Evolutionary conservation across 2,113 vertebrate species (phyloP).

Genomic region (Apeltes quadracus): DNA sequence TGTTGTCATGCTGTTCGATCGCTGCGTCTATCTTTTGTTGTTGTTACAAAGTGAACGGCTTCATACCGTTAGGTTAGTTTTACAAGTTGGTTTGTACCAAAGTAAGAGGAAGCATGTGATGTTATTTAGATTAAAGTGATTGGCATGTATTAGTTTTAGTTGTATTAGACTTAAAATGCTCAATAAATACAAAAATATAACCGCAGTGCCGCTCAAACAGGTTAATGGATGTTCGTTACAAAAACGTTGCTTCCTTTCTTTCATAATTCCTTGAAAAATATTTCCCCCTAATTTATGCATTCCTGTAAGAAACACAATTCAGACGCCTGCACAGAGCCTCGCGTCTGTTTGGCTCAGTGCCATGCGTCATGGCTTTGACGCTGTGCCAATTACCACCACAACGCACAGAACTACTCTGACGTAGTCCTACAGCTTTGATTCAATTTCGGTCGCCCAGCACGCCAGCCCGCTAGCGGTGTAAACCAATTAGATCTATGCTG

Average conservation of each 20-base stretch:
- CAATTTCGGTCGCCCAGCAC: constrained; percentile 67
- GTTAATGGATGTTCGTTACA: background rate
- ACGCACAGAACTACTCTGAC: constrained; percentile 41
- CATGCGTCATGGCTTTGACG: constrained; percentile 43
- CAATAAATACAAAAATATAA: background rate
- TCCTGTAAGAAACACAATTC: background rate
- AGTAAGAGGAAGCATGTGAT: background rate
- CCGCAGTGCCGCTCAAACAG: background rate
- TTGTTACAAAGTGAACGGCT: constrained; percentile 49
- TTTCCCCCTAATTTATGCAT: background rate
- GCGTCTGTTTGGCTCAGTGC: constrained; percentile 41
- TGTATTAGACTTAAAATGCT: too few species aligned
- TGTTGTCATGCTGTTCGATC: constrained; percentile 61
- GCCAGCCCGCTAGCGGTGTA: constrained; percentile 43
- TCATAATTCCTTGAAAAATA: background rate
- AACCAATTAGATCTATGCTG: constrained; percentile 69
- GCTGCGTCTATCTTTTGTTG: constrained; percentile 63
- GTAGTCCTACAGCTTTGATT: constrained; percentile 73
- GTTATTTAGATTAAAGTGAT: background rate
- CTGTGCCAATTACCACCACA: constrained; percentile 53
- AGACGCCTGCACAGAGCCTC: background rate
- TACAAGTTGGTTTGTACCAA: background rate
- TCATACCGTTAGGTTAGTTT: constrained; percentile 14
- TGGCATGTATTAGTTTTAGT: background rate
- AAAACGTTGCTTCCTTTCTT: background rate